Conservation (phyloP, 2,113 vertebrate genomes). For the Tricholaema leucomelas region DNA sequence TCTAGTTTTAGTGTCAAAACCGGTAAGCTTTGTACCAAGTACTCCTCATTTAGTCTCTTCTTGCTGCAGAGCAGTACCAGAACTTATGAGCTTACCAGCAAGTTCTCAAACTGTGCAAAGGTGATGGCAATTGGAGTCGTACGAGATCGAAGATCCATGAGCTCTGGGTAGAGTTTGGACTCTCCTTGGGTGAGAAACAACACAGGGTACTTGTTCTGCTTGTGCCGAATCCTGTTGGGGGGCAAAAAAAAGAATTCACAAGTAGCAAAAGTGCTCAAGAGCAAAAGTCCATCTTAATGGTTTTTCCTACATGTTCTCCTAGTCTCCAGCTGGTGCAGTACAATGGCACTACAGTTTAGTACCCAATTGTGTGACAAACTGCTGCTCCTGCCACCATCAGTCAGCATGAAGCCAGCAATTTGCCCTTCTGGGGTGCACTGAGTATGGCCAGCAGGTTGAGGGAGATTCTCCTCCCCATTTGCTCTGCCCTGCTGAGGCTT, state of each 20-base stretch:
- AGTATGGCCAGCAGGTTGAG: too few relatives aligned
- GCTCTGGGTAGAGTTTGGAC: slow-evolving; percentile 87
- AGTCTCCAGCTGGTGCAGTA: background rate
- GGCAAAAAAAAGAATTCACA: background rate
- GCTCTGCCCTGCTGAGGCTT: too few relatives aligned
- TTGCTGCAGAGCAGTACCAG: background rate
- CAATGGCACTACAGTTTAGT: background rate
- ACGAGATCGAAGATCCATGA: slow-evolving; percentile 93
- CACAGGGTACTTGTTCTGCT: slow-evolving; percentile 97
- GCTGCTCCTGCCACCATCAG: background rate
- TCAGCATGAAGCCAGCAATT: background rate
- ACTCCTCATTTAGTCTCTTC: background rate
- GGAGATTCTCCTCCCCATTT: too few relatives aligned
- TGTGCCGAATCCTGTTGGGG: slow-evolving; percentile 87
- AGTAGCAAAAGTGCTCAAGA: background rate
- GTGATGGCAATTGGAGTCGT: slow-evolving; percentile 93
- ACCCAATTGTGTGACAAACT: background rate
- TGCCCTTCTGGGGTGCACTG: too few relatives aligned
- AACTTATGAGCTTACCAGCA: slow-evolving; percentile 82
- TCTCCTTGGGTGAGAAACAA: slow-evolving; percentile 96
- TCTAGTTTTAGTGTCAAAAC: background rate
- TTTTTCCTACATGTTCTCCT: background rate
- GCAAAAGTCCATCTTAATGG: background rate
- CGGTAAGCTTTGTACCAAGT: background rate
- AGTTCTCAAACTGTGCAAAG: slow-evolving; percentile 95